Base-by-base conservation (phyloP, 1,140 invertebrate species). In the Zaprionus nigranus region DNA sequence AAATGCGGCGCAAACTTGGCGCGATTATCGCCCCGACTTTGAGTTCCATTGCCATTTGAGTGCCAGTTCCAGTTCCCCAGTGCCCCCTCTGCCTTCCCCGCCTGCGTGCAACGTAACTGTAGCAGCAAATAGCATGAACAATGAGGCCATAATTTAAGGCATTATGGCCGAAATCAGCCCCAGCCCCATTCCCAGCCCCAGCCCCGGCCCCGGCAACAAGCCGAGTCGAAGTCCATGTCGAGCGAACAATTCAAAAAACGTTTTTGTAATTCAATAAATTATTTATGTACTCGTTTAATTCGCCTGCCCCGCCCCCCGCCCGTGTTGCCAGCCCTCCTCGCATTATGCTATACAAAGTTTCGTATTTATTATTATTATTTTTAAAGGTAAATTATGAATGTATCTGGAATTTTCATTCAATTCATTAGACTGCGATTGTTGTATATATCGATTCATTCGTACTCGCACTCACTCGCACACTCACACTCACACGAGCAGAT, bases 221-320 rank as follows among this genome's bases (percentile, higher is more conserved):
- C 56, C n/a, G n/a, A 57, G 53, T 36, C 28, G 24, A 54, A 49
- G 57, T 36, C 28, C 28, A 36, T 28, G 38, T 22, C 11, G 61
- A 40, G 43, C 74, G 75, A 67, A 70, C 65, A 86, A 78, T 82
- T 82, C 75, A 34, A 77, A 86, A 85, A 86, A 69, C 76, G 73
- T 84, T 90, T 85, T 84, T 79, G 70, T 74, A 81, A 88, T 90
- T 88, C 83, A 79, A 90, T 90, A 79, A 79, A 88, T 90, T 90
- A 84, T 88, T 88, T 90, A 88, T 88, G 75, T 85, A 87, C 78
- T 79, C 85, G 78, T 59, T 83, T 88, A 76, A 80, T 83, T 77
- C 54, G 67, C 76, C 51, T 36, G 40, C 22, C 26, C 6, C 56
- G 38, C 12, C 70, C 30, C 30, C 81, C 17, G 1, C 3, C 13